Evolutionary conservation across 2,888 invertebrate species (phyloP).

Genomic region (Rhogogaster chlorosoma): DNA sequence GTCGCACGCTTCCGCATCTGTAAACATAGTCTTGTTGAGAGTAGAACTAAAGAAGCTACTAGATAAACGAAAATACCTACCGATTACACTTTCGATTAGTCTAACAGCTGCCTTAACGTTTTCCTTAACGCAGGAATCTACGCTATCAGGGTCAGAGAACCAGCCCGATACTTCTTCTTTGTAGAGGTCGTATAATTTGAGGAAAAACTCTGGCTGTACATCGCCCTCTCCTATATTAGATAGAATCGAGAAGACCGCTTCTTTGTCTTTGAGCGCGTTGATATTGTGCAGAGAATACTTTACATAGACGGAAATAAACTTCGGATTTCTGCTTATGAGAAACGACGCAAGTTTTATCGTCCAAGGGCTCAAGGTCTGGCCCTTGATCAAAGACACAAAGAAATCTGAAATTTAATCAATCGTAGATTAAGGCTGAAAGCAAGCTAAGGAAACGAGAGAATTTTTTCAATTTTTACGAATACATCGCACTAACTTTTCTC

Average conservation of each 20-base stretch:
- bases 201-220: constrained; percentile 78
- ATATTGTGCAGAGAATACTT: constrained; percentile 77
- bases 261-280: constrained; percentile 81
- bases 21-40: neutral
- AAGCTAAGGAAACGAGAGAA: constrained; percentile 24
- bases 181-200: constrained; percentile 81
- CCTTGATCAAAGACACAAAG: constrained; percentile 62
- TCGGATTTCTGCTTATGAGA: constrained; percentile 80
- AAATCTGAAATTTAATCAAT: constrained; percentile 62
- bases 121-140: constrained; percentile 72
- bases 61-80: constrained; percentile 56
- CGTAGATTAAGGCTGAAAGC: neutral
- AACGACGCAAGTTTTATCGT: constrained; percentile 81
- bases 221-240: constrained; percentile 77
- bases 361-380: constrained; percentile 63
- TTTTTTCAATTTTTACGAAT: neutral
- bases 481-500: constrained; percentile 78
- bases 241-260: constrained; percentile 83
- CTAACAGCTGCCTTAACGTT: constrained; percentile 81
- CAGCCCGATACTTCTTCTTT: constrained; percentile 82
- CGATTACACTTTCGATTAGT: constrained; percentile 78
- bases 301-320: constrained; percentile 78
- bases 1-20: constrained; percentile 64
- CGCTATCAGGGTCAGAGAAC: constrained; percentile 62
- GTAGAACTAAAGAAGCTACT: neutral